Percentiles rank a stretch among this genome's conserved stretches.
phyloP scores from a whole-genome alignment of 1,140 invertebrate genomes.

The Drosophila dunni region DNA sequence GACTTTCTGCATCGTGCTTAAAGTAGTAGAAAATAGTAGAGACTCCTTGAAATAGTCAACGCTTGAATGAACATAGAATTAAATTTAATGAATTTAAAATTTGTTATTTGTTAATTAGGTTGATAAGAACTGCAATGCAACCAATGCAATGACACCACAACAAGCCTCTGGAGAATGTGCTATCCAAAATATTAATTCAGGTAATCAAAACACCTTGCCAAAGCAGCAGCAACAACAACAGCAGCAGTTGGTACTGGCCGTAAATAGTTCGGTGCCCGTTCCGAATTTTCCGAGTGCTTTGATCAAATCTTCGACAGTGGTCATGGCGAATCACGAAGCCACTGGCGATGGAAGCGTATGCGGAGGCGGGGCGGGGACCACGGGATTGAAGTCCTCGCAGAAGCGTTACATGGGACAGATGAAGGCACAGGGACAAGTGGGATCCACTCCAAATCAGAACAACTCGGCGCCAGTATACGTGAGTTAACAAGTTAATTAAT shows the following conservation, averaged over 20 bases:
- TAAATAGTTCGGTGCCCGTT: conserved; percentile 30
- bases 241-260: conserved; percentile 21
- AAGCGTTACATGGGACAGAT: conserved; percentile 32
- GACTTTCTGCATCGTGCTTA: no score
- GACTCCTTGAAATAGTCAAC: no score
- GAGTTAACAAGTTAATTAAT: conserved; percentile 22
- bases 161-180: conserved; percentile 56
- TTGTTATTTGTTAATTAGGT: no score
- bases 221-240: conserved; percentile 44
- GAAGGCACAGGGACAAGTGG: background rate
- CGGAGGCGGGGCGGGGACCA: background rate
- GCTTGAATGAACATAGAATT: no score
- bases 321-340: conserved; percentile 30
- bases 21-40: no score
- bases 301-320: conserved; percentile 46
- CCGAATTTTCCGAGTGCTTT: conserved; percentile 56
- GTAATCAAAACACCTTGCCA: conserved; percentile 64
- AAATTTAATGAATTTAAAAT: background rate
- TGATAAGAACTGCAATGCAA: conserved; percentile 91
- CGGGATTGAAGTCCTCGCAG: conserved; percentile 38
- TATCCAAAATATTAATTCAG: conserved; percentile 51
- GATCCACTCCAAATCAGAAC: conserved; percentile 55
- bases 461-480: conserved; percentile 71
- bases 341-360: background rate
- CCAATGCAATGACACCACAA: conserved; percentile 67